A percentile compares a stretch with the other conserved stretches of the same genome.
Conservation (phyloP, 2,888 invertebrate species). For the Torymus aiolomorphi region DNA sequence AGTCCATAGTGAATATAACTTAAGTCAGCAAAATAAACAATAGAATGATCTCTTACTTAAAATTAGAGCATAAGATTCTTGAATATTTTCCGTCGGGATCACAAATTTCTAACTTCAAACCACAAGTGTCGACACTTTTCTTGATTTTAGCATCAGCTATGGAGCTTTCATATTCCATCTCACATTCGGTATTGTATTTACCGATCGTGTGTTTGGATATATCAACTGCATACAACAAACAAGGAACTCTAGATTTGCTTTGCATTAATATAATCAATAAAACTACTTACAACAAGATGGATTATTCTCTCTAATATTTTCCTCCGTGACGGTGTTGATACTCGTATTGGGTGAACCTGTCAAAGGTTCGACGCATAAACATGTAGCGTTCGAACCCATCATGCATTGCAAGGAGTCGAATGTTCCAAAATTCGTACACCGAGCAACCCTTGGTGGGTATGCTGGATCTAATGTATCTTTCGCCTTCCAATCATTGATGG, state of each 20-base stretch:
- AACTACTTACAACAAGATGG: slow-evolving; percentile 74
- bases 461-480: slow-evolving; percentile 71
- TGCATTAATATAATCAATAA: background rate
- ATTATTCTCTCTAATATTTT: slow-evolving; percentile 66
- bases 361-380: slow-evolving; percentile 80
- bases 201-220: slow-evolving; percentile 69
- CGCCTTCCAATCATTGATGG: slow-evolving; percentile 78
- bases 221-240: slow-evolving; percentile 69
- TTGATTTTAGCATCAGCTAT: slow-evolving; percentile 20
- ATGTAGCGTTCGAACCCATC: slow-evolving; percentile 73
- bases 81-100: slow-evolving; percentile 77
- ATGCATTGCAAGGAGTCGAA: slow-evolving; percentile 83
- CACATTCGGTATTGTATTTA: slow-evolving; percentile 75
- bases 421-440: slow-evolving; percentile 82
- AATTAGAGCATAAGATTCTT: slow-evolving; percentile 73
- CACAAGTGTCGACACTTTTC: too few relatives aligned
- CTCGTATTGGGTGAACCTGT: slow-evolving; percentile 77
- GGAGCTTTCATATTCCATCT: slow-evolving; percentile 65
- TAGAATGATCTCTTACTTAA: slow-evolving; percentile 65
- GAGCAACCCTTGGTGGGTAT: slow-evolving; percentile 76
- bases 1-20: slow-evolving; percentile 35
- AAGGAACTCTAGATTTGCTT: slow-evolving; percentile 1
- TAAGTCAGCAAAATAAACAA: background rate
- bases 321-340: slow-evolving; percentile 67
- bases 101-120: slow-evolving; percentile 67